These are phyloP conservation scores for Hirtodrosophila duncani DNA, from an alignment of 2,888 invertebrate species.

Conservation along the genomic window DNA sequence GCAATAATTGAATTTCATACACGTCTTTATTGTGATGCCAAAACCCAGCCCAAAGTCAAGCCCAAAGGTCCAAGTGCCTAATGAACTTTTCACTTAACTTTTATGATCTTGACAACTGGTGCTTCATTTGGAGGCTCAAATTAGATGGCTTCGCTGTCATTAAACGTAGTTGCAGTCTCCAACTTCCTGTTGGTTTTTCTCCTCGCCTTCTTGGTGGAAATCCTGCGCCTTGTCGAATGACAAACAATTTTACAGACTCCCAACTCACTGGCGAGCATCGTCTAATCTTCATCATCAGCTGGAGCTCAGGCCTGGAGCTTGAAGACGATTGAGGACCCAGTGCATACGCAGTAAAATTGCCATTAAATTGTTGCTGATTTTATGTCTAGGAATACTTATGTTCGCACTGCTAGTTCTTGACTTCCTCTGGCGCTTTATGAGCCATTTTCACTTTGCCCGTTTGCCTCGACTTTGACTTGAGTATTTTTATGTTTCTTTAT, in stretches of 20 bases:
- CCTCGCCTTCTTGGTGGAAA: slow-evolving; percentile 5
- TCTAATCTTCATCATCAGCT: slow-evolving; percentile 58
- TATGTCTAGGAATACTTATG: slow-evolving; percentile 12
- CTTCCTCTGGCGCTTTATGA: slow-evolving; percentile 60
- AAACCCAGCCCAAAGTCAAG: no score
- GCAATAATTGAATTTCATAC: slow-evolving; percentile 71
- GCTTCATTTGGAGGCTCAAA: slow-evolving; percentile 30
- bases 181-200: slow-evolving; percentile 32
- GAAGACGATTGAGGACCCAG: slow-evolving; percentile 3
- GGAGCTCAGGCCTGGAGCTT: not conserved
- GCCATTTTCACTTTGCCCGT: slow-evolving; percentile 55
- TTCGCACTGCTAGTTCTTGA: slow-evolving; percentile 12
- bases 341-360: slow-evolving; percentile 63
- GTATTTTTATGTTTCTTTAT: slow-evolving; percentile 32
- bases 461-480: slow-evolving; percentile 15
- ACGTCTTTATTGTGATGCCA: slow-evolving; percentile 45
- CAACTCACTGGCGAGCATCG: slow-evolving; percentile 1
- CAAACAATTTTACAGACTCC: slow-evolving; percentile 32
- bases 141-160: slow-evolving; percentile 26
- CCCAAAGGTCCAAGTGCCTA: no score
- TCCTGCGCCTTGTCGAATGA: slow-evolving; percentile 32
- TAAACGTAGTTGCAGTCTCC: slow-evolving; percentile 17
- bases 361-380: slow-evolving; percentile 70
- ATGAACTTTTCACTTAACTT: slow-evolving; percentile 61
- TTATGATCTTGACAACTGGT: slow-evolving; percentile 43